Evolutionary conservation across 2,888 invertebrate species (phyloP).

Genomic region (Cryptus viduatorius): DNA sequence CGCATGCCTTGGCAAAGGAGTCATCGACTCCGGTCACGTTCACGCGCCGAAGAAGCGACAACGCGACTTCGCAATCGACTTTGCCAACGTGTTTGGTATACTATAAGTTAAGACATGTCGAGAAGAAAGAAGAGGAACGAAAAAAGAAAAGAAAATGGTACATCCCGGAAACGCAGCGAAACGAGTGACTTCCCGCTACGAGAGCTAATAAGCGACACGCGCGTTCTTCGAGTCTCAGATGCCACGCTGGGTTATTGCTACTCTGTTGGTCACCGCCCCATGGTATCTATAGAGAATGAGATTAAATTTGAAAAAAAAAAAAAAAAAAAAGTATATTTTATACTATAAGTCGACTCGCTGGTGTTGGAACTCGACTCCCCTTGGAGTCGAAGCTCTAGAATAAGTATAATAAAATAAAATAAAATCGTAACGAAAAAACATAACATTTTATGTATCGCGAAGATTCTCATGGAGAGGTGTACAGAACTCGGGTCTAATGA

Average conservation of each 20-base stretch:
- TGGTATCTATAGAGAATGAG: constrained; percentile 20
- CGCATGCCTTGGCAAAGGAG: constrained; percentile 8
- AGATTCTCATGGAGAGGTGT: not conserved
- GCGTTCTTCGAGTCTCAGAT: constrained; percentile 46
- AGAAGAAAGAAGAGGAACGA: constrained; percentile 30
- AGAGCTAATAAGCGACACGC: constrained; percentile 58
- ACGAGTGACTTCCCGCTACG: constrained; percentile 60
- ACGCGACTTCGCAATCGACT: constrained; percentile 44
- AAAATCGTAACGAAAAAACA: not conserved
- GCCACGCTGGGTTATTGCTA: not conserved
- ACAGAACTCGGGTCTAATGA: constrained; percentile 35
- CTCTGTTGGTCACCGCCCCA: constrained; percentile 23
- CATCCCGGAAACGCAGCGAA: constrained; percentile 63
- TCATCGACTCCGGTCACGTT: constrained; percentile 50
- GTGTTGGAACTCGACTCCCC: not conserved
- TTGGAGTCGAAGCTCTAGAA: not conserved
- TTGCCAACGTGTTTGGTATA: constrained; percentile 14
- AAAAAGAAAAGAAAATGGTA: constrained; percentile 41
- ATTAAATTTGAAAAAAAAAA: constrained; percentile 12
- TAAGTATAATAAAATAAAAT: constrained; percentile 8
- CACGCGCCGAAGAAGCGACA: constrained; percentile 49
- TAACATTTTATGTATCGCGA: constrained; percentile 12
- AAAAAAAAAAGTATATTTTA: not conserved
- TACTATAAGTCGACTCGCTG: not conserved
- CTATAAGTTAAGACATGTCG: constrained; percentile 28